Base-by-base conservation (phyloP, 2,113 vertebrate species). In the Emydura subglobosa region DNA sequence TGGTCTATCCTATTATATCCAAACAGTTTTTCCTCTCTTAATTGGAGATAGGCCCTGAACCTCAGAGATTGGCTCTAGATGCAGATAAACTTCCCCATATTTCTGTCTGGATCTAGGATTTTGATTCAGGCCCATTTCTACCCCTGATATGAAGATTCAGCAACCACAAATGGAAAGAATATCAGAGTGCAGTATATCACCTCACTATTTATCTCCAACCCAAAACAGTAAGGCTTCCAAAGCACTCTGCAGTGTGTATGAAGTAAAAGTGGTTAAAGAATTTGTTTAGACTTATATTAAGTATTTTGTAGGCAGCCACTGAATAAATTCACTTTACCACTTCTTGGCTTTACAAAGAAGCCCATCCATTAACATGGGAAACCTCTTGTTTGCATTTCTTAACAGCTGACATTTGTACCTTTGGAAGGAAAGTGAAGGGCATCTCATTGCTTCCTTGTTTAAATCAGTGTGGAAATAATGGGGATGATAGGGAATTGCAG, bases 391-490 rank as follows among this genome's bases (percentile, higher is more conserved):
- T 98, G 98, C 98, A 98, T 98, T 98, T 98, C 97, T 98, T 95
- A 98, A 98, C 97, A 97, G 97, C 96, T 98, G 98, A 98, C 98
- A 98, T 98, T 98, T 98, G 98, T 98, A 98, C 98, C 98, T 98
- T 98, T 98, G n/a, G 0, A 97, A 98, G 96, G 96, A 98, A 98
- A 99, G 96, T 97, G 98, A 98, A 98, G 98, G 98, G 97, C 98
- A 98, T 98, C 98, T 98, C 98, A 96, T 96, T 98, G 97, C 97
- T 97, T 98, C 97, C 95, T 95, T 95, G 94, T 98, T 97, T 97
- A 98, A 98, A 97, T 97, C 97, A 93, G 98, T 93, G 97, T 97
- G 97, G 97, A 98, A 97, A 98, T 97, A 98, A 98, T 96, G 92
- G 95, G 91, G 94, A 97, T 93, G 98, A 97, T 97, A 96, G 98